Evolutionary conservation across 37 sponge, comb jelly and placozoan species (phyloP).

Genomic region (Beroe forskalii): DNA sequence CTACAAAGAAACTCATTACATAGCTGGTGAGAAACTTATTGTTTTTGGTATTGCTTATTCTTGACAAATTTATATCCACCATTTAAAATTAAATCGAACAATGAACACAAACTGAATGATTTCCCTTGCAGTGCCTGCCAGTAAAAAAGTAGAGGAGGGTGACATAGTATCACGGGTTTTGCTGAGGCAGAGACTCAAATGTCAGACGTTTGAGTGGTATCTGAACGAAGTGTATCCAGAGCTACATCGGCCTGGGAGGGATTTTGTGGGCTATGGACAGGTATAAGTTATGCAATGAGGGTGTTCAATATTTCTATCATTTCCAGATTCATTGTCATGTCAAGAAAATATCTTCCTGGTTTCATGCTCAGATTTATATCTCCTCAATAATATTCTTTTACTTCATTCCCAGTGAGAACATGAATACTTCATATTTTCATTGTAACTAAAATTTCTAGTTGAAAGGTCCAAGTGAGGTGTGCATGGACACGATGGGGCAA

Average conservation of each 20-base stretch:
- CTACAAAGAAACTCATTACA: conserved; percentile 4
- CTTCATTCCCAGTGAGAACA: no score
- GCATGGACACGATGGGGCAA: not conserved
- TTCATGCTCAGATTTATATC: no score
- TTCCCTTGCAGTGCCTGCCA: not conserved
- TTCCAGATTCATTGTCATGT: no score
- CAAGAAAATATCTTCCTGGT: no score
- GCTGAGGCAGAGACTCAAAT: conserved; percentile 57
- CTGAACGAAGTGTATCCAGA: conserved; percentile 50
- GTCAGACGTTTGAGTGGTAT: conserved; percentile 24
- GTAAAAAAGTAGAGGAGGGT: conserved; percentile 15
- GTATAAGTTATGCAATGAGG: no score
- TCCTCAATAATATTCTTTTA: no score
- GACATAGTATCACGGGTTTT: conserved; percentile 45
- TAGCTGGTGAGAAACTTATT: not conserved
- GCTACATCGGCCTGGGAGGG: conserved; percentile 5
- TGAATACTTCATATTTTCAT: no score
- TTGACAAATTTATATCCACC: not conserved
- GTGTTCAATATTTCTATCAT: no score
- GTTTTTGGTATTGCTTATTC: not conserved
- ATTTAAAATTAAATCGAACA: not conserved
- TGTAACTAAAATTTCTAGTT: no score
- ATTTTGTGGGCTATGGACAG: conserved; percentile 43
- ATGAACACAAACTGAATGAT: not conserved
- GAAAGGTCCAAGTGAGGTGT: conserved; percentile 39